phyloP scores from a whole-genome alignment of 2,113 vertebrate species.

The Oncorhynchus nerka region DNA sequence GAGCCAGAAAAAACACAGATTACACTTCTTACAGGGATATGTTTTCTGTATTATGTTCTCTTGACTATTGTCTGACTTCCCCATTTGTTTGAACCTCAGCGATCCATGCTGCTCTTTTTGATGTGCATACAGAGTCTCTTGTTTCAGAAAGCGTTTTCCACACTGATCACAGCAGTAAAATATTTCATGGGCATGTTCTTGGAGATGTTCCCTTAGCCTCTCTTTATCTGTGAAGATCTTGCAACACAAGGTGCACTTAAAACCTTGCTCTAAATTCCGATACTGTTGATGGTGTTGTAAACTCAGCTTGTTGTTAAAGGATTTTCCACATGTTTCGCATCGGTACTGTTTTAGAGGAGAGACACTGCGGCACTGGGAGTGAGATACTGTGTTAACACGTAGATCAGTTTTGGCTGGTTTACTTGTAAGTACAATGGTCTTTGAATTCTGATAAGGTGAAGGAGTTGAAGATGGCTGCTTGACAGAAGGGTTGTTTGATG shows the following conservation, averaged over 20 bases:
- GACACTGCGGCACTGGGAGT: neutral
- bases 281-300: constrained; percentile 76
- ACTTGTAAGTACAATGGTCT: constrained; percentile 35
- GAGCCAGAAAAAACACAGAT: constrained; percentile 76
- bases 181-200: constrained; percentile 66
- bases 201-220: constrained; percentile 68
- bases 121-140: constrained; percentile 68
- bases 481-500: constrained; percentile 45
- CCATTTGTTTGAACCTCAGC: constrained; percentile 22
- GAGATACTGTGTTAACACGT: constrained; percentile 29
- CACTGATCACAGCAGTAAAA: constrained; percentile 73
- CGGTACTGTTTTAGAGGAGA: constrained; percentile 49
- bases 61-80: constrained; percentile 49
- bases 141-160: constrained; percentile 75
- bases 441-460: constrained; percentile 17
- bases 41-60: constrained; percentile 64
- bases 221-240: constrained; percentile 67
- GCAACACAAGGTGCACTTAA: constrained; percentile 77
- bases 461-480: constrained; percentile 54
- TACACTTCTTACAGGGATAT: constrained; percentile 73
- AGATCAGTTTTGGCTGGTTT: constrained; percentile 38
- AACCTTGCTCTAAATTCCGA: constrained; percentile 70
- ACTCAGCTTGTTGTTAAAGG: constrained; percentile 67
- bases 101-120: constrained; percentile 66
- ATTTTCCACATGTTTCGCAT: constrained; percentile 74